Evolutionary conservation across 2,113 vertebrate species (phyloP).

Genomic region (Cathartes aura): DNA sequence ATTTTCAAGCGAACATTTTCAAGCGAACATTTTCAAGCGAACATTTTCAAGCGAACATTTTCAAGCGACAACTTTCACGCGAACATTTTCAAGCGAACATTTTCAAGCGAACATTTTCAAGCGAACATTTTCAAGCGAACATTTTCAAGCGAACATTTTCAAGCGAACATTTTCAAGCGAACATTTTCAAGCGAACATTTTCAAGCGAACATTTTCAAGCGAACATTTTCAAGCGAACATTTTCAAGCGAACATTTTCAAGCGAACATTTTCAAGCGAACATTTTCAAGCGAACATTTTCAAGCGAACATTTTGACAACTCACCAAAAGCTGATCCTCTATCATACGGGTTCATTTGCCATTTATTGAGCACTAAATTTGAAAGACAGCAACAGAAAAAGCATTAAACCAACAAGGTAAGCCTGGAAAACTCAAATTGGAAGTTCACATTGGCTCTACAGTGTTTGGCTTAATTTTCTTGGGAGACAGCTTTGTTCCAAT

Average conservation of each 20-base stretch:
- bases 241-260: not conserved
- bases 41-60: not conserved
- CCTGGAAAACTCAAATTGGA: not conserved
- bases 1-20: not conserved
- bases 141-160: not conserved
- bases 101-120: not conserved
- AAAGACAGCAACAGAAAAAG: not conserved
- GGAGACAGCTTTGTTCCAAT: not conserved
- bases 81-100: not conserved
- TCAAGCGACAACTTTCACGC: too few relatives aligned
- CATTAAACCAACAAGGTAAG: not conserved
- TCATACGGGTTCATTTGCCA: constrained; percentile 99
- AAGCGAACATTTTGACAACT: constrained; percentile 42
- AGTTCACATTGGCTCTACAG: not conserved
- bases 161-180: not conserved
- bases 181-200: not conserved
- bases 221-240: not conserved
- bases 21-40: not conserved
- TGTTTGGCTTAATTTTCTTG: not conserved
- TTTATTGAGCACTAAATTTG: constrained; percentile 89
- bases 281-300: not conserved
- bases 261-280: not conserved
- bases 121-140: not conserved
- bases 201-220: not conserved
- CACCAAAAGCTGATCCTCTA: constrained; percentile 94